Evolutionary conservation across 2,797 vertebrate species (phyloP), one percentile per base, ranked within the genome.

Genomic region (Sebastes hubbsi): DNA sequence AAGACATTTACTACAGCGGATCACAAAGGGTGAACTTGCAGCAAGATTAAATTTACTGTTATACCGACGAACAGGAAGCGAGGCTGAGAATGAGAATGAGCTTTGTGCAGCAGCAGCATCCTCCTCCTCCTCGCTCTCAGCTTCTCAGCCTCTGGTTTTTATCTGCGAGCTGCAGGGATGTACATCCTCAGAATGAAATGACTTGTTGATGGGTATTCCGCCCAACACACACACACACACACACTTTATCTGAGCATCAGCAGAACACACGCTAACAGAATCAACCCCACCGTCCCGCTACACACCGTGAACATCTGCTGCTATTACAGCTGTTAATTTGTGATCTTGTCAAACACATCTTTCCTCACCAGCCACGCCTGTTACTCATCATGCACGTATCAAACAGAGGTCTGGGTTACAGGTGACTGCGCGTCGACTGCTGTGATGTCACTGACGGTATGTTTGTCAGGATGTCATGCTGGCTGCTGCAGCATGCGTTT

Each of bases 231-330:
- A 66, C 65, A 49, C 79, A 24, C 24, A 24, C 24, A 24, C 24
- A 24, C 24, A 24, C 24, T 70, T 68, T 87, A 91, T 93, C 90
- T 78, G 86, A 90, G 84, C 70, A 91, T 91, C 88, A 88, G 85
- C 94, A 94, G 93, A 86, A 11, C 89, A 56, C 82, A 60, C 73
- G 18, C 84, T 88, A 92, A 91, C 91, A 83, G 71, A 88, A 93
- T 92, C 91, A 92, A 46, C 62, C 69, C 25, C 36, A 60, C 62
- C 22, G 68, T 7, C 62, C 64, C 25, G 11, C 75, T 34, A 3
- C 36, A 55, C 63, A 52, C 70, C 62, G 8, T 38, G 52, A 88
- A 63, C 85, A 81, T 86, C 85, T 84, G 82, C 77, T 70, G 12
- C 70, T 32, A 29, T 59, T n/a, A 49, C 10, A 11, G 46, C 86